Percentiles rank a stretch among this genome's conserved stretches.
These are phyloP conservation scores for Chouioia cunea DNA, from an alignment of 2,888 invertebrate species.

Conservation along the genomic window DNA sequence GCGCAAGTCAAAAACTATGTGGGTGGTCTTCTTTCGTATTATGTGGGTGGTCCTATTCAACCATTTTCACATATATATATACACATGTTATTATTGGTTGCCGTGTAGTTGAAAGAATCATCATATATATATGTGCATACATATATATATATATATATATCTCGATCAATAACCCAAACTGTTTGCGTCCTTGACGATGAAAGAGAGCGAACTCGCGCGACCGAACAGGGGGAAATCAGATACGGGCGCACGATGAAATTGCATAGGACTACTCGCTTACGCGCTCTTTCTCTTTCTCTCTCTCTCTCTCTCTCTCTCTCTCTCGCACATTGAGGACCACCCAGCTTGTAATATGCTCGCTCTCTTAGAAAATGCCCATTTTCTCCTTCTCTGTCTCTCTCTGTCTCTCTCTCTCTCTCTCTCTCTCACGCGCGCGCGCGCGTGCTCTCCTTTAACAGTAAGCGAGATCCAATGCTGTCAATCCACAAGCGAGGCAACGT, in stretches of 20 bases:
- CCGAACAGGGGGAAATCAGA: constrained; percentile 28
- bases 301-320: constrained; percentile 10
- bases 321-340: constrained; percentile 44
- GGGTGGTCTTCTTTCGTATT: too few species aligned
- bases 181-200: too few species aligned
- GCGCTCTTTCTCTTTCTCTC: constrained; percentile 30
- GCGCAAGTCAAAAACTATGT: too few species aligned
- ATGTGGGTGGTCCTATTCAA: too few species aligned
- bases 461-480: too few species aligned
- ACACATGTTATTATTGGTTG: too few species aligned
- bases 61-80: too few species aligned
- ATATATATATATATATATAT: too few species aligned
- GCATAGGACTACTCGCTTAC: constrained; percentile 48
- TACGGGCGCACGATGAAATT: constrained; percentile 54
- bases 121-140: too few species aligned
- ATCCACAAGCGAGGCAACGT: background rate
- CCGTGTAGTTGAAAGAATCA: too few species aligned
- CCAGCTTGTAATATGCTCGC: constrained; percentile 26
- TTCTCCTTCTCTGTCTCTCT: background rate
- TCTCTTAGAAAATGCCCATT: constrained; percentile 34
- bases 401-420: constrained; percentile 17
- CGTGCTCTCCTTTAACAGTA: too few species aligned
- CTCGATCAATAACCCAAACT: too few species aligned
- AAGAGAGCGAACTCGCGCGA: constrained; percentile 15
- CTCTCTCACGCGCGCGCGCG: background rate